A percentile compares a stretch with the other conserved stretches of the same genome.
phyloP scores from a whole-genome alignment of 2,113 vertebrate genomes.

The Coracopsis vasa region DNA sequence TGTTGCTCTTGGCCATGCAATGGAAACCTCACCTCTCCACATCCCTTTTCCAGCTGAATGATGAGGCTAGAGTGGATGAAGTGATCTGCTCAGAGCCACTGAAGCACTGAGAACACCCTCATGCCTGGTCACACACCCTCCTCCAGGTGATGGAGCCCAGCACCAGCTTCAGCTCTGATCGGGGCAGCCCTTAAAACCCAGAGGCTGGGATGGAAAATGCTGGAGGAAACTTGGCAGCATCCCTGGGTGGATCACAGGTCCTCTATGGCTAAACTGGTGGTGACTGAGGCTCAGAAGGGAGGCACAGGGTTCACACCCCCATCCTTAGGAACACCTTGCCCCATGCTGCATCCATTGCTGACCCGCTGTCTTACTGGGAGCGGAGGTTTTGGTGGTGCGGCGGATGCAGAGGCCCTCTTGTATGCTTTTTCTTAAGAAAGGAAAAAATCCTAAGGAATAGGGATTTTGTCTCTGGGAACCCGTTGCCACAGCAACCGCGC shows the following conservation, averaged over 20 bases:
- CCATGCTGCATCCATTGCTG: fast-evolving
- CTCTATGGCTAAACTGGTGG: neutral
- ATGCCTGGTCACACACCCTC: neutral
- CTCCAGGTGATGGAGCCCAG: neutral
- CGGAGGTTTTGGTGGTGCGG: fast-evolving
- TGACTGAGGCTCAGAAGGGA: fast-evolving
- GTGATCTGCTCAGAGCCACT: neutral
- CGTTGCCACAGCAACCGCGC: conserved; percentile 68
- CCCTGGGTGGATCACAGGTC: neutral
- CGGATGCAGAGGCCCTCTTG: neutral
- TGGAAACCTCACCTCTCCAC: neutral
- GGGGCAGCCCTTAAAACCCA: neutral
- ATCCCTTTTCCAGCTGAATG: neutral
- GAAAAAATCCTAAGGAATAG: neutral
- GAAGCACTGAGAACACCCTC: fast-evolving
- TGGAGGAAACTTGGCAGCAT: neutral
- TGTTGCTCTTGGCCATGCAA: neutral
- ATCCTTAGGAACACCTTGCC: neutral
- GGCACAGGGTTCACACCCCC: fast-evolving
- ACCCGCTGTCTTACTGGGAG: neutral
- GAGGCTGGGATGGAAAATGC: fast-evolving
- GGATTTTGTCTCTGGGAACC: conserved; percentile 58
- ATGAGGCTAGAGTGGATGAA: neutral
- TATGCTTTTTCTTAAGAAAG: neutral
- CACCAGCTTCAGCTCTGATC: neutral